Evolutionary conservation across 1,140 invertebrate species (phyloP).

Genomic region (Myzus persicae): DNA sequence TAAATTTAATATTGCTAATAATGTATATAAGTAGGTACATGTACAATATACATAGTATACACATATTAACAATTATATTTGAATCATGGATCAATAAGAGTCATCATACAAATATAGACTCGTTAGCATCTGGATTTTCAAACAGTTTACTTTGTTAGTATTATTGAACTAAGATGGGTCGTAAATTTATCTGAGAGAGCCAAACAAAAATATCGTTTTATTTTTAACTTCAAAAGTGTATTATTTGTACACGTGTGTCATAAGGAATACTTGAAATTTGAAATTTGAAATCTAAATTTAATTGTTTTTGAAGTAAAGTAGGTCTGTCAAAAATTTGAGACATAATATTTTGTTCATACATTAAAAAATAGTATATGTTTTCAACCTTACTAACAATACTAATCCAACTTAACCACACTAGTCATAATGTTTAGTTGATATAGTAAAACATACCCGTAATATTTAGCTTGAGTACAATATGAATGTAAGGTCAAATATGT

Average conservation of each 20-base stretch:
- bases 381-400: neutral
- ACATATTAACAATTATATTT: neutral
- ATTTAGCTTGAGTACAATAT: neutral
- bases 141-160: neutral
- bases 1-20: neutral
- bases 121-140: neutral
- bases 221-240: neutral
- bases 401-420: neutral
- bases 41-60: neutral
- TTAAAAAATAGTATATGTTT: neutral
- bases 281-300: neutral
- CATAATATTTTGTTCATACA: neutral
- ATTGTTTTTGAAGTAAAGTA: too few relatives aligned
- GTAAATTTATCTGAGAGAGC: neutral
- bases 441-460: neutral
- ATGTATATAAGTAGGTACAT: neutral
- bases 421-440: neutral
- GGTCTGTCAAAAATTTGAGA: neutral
- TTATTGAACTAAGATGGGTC: neutral
- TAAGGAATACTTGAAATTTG: neutral
- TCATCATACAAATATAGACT: neutral
- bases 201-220: neutral
- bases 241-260: neutral
- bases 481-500: neutral
- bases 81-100: neutral